phyloP scores from a whole-genome alignment of 2,797 vertebrate species.

The Brachyrhaphis roseni region DNA sequence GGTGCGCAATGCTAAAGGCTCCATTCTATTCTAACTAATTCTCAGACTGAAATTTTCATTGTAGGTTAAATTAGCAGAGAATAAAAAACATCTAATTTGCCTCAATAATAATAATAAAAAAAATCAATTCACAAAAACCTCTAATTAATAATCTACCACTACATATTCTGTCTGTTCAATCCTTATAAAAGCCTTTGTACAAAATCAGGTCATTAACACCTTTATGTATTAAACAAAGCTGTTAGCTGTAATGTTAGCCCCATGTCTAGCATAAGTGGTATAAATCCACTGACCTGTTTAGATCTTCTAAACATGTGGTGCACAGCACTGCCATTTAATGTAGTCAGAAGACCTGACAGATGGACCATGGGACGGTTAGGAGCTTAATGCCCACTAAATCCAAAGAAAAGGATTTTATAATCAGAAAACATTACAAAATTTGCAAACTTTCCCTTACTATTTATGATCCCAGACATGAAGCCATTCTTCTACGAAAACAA shows the following conservation, averaged over 20 bases:
- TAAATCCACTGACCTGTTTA: neutral
- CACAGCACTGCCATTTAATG: constrained; percentile 13
- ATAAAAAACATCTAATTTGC: neutral
- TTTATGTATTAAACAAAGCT: constrained; percentile 1
- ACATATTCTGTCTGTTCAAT: constrained; percentile 4
- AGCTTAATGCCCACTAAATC: constrained; percentile 49
- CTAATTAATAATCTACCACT: constrained; percentile 3
- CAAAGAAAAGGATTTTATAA: constrained; percentile 38
- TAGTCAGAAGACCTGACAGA: constrained; percentile 45
- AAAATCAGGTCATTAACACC: neutral
- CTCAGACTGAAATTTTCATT: neutral
- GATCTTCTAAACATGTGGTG: neutral
- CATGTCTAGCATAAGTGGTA: neutral
- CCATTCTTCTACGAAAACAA: neutral
- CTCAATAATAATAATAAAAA: neutral
- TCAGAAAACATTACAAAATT: constrained; percentile 27
- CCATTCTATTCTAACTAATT: neutral
- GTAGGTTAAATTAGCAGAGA: neutral
- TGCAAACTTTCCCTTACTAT: constrained; percentile 28
- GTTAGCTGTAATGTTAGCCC: neutral
- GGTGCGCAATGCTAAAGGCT: neutral
- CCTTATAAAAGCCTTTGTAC: neutral
- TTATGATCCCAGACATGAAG: constrained; percentile 4
- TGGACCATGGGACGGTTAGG: constrained; percentile 38
- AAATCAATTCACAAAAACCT: neutral